Evolutionary conservation across 2,113 vertebrate genomes (phyloP).

Genomic region (Phainopepla nitens): DNA sequence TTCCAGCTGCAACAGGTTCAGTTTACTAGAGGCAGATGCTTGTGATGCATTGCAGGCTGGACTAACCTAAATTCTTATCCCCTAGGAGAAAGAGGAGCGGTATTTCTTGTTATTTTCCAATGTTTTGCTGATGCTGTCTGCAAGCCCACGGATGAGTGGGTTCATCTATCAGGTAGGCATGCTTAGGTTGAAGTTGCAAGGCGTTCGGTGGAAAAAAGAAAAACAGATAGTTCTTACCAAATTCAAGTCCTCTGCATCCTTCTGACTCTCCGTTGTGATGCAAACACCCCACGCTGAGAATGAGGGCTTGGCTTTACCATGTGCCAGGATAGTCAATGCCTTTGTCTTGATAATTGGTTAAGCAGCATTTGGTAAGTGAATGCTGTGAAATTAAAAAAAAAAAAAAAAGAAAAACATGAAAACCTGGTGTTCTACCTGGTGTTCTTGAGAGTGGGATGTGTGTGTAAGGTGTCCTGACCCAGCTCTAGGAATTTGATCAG

Average conservation of each 20-base stretch:
- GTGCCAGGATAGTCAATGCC: not conserved
- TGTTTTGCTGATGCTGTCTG: constrained; percentile 87
- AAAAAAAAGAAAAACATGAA: not conserved
- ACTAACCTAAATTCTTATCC: not conserved
- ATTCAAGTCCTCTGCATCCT: not conserved
- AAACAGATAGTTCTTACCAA: not conserved
- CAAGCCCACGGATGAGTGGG: constrained; percentile 96
- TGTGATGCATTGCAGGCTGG: not conserved
- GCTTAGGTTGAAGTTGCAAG: not conserved
- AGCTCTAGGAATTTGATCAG: not conserved
- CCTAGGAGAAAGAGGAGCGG: constrained; percentile 92
- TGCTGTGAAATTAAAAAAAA: not conserved
- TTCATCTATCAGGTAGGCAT: constrained; percentile 93
- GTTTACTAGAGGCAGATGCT: not conserved
- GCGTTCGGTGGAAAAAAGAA: not conserved
- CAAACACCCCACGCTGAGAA: not conserved
- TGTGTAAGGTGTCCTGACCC: not conserved
- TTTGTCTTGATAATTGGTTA: not conserved
- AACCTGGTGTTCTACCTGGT: not conserved
- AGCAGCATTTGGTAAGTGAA: not conserved
- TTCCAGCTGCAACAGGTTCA: not conserved
- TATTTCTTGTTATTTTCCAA: constrained; percentile 93
- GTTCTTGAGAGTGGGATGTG: not conserved
- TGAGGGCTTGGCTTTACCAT: not conserved
- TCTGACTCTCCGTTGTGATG: not conserved